Base-by-base conservation (phyloP, 2,797 vertebrate species). In the Astyanax mexicanus region DNA sequence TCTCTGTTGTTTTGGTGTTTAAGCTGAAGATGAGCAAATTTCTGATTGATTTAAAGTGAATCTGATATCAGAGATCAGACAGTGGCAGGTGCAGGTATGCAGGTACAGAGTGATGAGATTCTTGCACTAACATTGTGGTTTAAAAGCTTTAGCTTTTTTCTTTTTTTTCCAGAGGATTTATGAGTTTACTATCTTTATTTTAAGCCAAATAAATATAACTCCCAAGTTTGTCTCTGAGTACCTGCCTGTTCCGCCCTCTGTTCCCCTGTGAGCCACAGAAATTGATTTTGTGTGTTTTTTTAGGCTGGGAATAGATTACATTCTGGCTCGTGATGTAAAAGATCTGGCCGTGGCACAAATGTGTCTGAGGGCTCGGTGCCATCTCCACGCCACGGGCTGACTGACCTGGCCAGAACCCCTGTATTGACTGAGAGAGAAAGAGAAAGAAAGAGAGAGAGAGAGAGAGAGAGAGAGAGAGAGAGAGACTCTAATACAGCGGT, bases 251-350 rank as follows among this genome's bases (percentile, higher is more conserved):
- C 32, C 57, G 17, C 15, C 32, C 29, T 60, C 29, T 21, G 29
- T 11, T 60, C 57, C 21, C 57, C 29, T n/a, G 57, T 37, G 57
- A 32, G 15, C 57, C 13, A 29, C 0, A 7, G 57, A 15, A 60
- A 60, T 60, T 35, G 57, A 60, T 60, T 60, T 60, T 67, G 70
- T 66, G 38, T 54, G 72, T 66, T 27, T 66, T 64, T 60, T 15
- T 13, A 47, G 42, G 62, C 62, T 32, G 42, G 47, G 37, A 66
- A 74, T 74, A 66, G 51, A 74, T 74, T 44, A 54, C 25, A 12
- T 74, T 74, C 40, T 67, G 49, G 44, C 45, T 8, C 0, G 23
- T 52, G 60, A 73, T 73, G 60, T 73, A 64, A 73, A 73, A 64
- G 47, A 73, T 73, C 60, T 65, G 60, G 71, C 72, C 19, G 27